Evolutionary conservation across 2,113 vertebrate species (phyloP).

Genomic region (Bubo scandiacus): DNA sequence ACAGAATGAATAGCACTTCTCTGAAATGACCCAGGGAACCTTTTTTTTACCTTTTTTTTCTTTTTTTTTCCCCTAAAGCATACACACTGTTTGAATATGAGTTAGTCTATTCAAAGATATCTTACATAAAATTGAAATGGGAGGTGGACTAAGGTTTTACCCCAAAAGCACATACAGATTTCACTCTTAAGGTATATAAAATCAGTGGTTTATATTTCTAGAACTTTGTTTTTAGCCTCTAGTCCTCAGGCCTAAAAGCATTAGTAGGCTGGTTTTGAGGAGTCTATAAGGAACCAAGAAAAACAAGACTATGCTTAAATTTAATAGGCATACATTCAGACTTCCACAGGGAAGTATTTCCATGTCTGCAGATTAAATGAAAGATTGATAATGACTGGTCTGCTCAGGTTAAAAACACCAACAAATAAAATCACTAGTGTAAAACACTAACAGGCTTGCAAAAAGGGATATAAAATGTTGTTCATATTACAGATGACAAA

Average conservation of each 20-base stretch:
- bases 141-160: background rate
- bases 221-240: background rate
- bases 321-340: background rate
- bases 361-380: background rate
- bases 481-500: slow-evolving; percentile 51
- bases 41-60: background rate
- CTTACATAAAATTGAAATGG: background rate
- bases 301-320: background rate
- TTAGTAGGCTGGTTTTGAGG: background rate
- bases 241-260: background rate
- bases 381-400: background rate
- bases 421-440: background rate
- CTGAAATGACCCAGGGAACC: background rate
- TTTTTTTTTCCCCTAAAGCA: background rate
- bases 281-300: background rate
- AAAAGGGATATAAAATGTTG: background rate
- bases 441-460: background rate
- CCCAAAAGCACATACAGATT: background rate
- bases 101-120: background rate
- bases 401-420: background rate
- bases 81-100: background rate
- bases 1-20: background rate
- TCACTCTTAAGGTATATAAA: background rate
- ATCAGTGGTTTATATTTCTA: background rate
- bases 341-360: background rate